A percentile compares a stretch with the other conserved stretches of the same genome.
Evolutionary conservation across 2,888 invertebrate genomes (phyloP).

Genomic region (Crematogaster levior): DNA sequence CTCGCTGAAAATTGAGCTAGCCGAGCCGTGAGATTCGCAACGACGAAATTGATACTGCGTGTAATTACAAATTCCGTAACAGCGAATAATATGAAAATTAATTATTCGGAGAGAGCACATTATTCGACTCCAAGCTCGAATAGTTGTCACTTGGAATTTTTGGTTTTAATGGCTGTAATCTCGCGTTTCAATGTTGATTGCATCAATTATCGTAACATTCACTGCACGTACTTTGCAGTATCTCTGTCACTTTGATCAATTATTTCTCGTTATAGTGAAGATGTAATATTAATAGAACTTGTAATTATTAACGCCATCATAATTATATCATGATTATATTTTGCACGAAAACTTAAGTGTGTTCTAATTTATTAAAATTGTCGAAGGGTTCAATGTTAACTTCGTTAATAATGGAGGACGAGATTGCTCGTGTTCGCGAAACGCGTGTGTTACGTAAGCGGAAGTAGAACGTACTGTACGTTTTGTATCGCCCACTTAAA

Average conservation of each 20-base stretch:
- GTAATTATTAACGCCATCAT: neutral
- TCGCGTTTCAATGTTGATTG: neutral
- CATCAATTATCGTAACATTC: neutral
- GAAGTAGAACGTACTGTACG: slow-evolving; percentile 28
- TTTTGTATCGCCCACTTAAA: slow-evolving; percentile 22
- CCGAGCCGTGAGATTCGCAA: neutral
- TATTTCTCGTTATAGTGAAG: neutral
- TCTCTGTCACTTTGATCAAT: neutral
- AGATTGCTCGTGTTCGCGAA: neutral
- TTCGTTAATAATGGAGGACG: neutral
- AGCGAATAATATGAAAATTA: neutral
- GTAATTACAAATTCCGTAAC: neutral
- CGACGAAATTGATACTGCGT: neutral
- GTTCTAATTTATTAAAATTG: neutral
- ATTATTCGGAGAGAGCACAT: neutral
- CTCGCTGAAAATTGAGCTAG: slow-evolving; percentile 7
- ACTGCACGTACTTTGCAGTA: neutral
- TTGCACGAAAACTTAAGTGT: neutral
- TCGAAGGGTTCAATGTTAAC: neutral
- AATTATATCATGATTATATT: neutral
- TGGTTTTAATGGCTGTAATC: neutral
- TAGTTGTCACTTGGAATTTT: neutral
- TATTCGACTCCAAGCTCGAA: neutral
- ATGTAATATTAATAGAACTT: neutral
- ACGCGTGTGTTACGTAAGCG: slow-evolving; percentile 9